Conservation (phyloP, 2,888 invertebrate genomes). For the Drosophila pegasa region DNA sequence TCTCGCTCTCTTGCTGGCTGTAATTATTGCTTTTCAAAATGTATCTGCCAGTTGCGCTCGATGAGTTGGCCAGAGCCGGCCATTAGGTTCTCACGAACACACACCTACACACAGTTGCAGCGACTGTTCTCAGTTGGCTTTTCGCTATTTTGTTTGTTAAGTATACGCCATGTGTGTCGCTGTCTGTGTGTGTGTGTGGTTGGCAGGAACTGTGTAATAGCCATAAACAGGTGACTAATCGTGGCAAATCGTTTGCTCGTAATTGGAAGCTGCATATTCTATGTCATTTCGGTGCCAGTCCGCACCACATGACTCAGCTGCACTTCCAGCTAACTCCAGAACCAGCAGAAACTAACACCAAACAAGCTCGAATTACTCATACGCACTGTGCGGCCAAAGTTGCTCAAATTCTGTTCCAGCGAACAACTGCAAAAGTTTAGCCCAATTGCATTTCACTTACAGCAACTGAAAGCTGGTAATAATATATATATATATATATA, state of each 20-base stretch:
- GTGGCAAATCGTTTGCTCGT: constrained; percentile 43
- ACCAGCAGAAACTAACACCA: constrained; percentile 56
- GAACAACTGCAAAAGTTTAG: constrained; percentile 26
- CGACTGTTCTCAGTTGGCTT: constrained; percentile 1
- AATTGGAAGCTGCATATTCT: constrained; percentile 75
- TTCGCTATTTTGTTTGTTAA: constrained; percentile 3
- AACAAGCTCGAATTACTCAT: constrained; percentile 65
- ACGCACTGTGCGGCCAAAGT: constrained; percentile 53
- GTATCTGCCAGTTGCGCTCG: constrained; percentile 36
- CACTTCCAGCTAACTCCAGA: constrained; percentile 45
- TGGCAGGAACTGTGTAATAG: constrained; percentile 19
- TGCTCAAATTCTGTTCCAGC: constrained; percentile 35
- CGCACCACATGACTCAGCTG: constrained; percentile 57
- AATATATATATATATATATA: no score
- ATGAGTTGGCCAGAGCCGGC: constrained; percentile 21
- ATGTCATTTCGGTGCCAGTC: constrained; percentile 35
- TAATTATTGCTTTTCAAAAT: constrained; percentile 31
- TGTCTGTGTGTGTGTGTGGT: neutral
- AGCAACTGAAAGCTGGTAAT: no score
- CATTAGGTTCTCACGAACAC: constrained; percentile 60
- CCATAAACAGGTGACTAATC: constrained; percentile 61
- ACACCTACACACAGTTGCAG: constrained; percentile 39
- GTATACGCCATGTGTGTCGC: constrained; percentile 47
- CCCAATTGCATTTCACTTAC: constrained; percentile 15
- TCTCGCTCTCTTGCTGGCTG: neutral